Base-by-base conservation (phyloP, 2,113 vertebrate genomes). In the Engystomops pustulosus region DNA sequence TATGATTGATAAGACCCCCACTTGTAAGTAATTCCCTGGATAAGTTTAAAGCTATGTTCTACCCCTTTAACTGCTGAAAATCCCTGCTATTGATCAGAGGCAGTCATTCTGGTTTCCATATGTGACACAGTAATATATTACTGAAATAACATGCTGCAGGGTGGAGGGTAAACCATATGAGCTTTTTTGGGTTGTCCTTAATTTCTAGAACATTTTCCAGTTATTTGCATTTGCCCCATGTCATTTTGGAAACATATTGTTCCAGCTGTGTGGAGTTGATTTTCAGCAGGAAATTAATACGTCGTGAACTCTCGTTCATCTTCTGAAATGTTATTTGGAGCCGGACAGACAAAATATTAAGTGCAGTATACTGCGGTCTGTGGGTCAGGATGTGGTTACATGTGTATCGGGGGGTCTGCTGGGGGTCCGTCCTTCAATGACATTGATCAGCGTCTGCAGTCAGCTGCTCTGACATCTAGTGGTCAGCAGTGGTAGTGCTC, bases 301-400 rank as follows among this genome's bases (percentile, higher is more conserved):
- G 27, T 25, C 14, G 53, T 81, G 79, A 72, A 47, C 47, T 67
- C 38, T 67, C 38, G 8, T 20, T 49, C 15, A 80, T 80, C 79
- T 53, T 30, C 27, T 76, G 36, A 53, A 34, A 49, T 41, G 38
- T 67, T 67, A 17, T 36, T 58, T 69, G n/a, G 30, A 72, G 68
- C 45, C n/a, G 53, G 38, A n/a, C 45, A 83, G 58, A 49, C 27
- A 30, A 18, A 23, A 67, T 65, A 55, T 62, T 44, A 68, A 47
- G 20, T 20, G 8, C 44, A 55, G 68, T n/a, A n/a, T n/a, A n/a
- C n/a, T n/a, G 68, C 51, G 15, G 18, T 76, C 30, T 60, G 12
- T 20, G 32, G 76, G n/a, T 41, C 60, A 68, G 81, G 71, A 83
- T 68, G 74, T 67, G 60, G 72, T 77, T 83, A 78, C 68, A 41